Conservation (phyloP, 64 coral and sea anemone genomes). For the Montipora foliosa region DNA sequence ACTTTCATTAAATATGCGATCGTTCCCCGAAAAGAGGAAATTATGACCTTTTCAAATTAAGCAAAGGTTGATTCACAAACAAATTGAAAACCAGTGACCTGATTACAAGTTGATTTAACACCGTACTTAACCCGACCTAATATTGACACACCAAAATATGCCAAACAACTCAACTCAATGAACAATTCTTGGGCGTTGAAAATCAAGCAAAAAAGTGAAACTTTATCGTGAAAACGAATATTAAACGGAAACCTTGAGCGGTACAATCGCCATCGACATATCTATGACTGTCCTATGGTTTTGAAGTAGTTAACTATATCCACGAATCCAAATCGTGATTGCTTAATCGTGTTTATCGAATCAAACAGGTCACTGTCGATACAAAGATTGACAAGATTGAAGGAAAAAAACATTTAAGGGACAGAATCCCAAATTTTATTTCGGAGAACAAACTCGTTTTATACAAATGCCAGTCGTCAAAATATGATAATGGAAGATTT, state of each 20-base stretch:
- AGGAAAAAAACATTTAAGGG: background rate
- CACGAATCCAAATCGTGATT: background rate
- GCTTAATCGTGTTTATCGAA: conserved; percentile 25
- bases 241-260: no score
- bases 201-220: background rate
- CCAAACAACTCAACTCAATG: background rate
- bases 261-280: background rate
- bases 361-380: conserved; percentile 4
- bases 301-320: background rate
- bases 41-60: background rate
- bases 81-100: background rate
- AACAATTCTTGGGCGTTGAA: background rate
- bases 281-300: background rate
- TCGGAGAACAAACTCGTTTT: background rate
- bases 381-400: background rate
- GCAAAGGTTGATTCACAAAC: background rate
- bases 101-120: background rate
- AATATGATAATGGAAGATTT: background rate
- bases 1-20: background rate
- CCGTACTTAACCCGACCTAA: background rate
- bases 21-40: background rate
- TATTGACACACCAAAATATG: background rate
- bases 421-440: background rate
- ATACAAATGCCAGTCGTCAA: background rate
- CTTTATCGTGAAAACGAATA: background rate